A percentile compares a stretch with the other conserved stretches of the same genome.
These are phyloP conservation scores for Polypterus senegalus DNA, from an alignment of 2,113 vertebrate species.

Conservation along the genomic window DNA sequence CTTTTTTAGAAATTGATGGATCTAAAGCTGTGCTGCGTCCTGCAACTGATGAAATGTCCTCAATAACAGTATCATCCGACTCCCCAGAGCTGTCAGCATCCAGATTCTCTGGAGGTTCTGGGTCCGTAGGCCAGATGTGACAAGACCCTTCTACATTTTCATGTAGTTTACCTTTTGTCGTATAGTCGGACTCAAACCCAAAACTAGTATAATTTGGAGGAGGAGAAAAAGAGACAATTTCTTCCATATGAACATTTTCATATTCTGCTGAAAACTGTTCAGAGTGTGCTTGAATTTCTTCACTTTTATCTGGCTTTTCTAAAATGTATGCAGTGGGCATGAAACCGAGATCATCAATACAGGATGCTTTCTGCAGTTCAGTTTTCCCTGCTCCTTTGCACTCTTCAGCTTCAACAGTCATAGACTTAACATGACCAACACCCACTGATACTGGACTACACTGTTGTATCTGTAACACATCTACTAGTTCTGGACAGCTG, in stretches of 20 bases:
- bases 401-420: no score
- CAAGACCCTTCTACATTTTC: slow-evolving; percentile 14
- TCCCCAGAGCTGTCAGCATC: slow-evolving; percentile 74
- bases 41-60: slow-evolving; percentile 37
- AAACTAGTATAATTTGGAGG: slow-evolving; percentile 14
- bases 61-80: slow-evolving; percentile 76
- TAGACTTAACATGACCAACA: no score
- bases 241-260: slow-evolving; percentile 16
- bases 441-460: no score
- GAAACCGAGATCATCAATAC: slow-evolving; percentile 49
- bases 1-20: slow-evolving; percentile 6
- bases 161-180: neutral
- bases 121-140: slow-evolving; percentile 23
- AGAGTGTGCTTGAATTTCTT: slow-evolving; percentile 12
- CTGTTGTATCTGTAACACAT: no score
- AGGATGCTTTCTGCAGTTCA: slow-evolving; percentile 25
- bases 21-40: neutral
- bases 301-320: slow-evolving; percentile 41
- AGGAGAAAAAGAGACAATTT: slow-evolving; percentile 18
- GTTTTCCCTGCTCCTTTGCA: no score
- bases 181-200: neutral
- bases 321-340: slow-evolving; percentile 56
- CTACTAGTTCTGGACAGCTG: no score
- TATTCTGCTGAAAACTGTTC: slow-evolving; percentile 7
- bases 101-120: slow-evolving; percentile 30